Evolutionary conservation across 2,888 invertebrate genomes (phyloP).

Genomic region (Saturnia pavonia): DNA sequence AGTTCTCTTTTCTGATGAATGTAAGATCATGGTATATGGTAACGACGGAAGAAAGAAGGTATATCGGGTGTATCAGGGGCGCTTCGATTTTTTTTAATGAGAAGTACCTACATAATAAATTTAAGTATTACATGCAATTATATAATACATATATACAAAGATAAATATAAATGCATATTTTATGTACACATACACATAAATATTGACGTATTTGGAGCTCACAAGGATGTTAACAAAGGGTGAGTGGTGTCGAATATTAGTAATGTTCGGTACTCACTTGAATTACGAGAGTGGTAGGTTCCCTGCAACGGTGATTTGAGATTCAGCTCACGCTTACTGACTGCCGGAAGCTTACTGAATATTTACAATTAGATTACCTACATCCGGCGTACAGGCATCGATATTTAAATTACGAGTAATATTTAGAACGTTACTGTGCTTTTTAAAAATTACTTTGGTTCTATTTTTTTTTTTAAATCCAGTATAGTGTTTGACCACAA

Average conservation of each 20-base stretch:
- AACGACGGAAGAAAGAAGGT: too few species aligned
- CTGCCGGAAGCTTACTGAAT: conserved; percentile 43
- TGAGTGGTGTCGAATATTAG: conserved; percentile 29
- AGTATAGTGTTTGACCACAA: too few species aligned
- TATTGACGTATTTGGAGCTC: conserved; percentile 6
- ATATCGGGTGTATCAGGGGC: too few species aligned
- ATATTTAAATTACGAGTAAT: conserved; percentile 47
- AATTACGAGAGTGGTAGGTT: conserved; percentile 31
- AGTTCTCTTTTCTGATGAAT: too few species aligned
- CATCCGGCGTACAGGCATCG: conserved; percentile 34
- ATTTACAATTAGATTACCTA: conserved; percentile 62
- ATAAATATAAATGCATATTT: too few species aligned
- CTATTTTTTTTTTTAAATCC: too few species aligned
- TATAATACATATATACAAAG: too few species aligned
- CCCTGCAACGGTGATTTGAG: conserved; percentile 39
- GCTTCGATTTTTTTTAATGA: too few species aligned
- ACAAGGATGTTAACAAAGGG: conserved; percentile 23
- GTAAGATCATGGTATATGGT: too few species aligned
- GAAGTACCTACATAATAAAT: too few species aligned
- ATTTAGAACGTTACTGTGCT: conserved; percentile 27
- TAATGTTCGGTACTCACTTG: conserved; percentile 26
- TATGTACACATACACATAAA: too few species aligned
- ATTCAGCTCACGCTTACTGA: conserved; percentile 41
- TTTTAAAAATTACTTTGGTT: background rate
- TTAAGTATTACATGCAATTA: too few species aligned